Evolutionary conservation across 2,888 invertebrate species (phyloP).

Genomic region (Crioceris asparagi): DNA sequence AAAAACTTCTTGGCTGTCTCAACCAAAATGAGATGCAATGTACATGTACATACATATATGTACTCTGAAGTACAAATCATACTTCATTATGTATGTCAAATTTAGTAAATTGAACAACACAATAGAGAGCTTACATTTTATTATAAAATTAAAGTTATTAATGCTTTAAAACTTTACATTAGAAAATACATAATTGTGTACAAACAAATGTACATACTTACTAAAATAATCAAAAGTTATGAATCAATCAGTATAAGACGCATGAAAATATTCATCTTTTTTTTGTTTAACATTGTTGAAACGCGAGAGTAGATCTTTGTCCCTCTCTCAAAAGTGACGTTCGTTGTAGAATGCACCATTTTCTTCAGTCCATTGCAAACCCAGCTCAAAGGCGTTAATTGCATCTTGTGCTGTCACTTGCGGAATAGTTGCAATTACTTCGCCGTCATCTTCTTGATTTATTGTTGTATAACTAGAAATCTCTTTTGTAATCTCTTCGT

Average conservation of each 20-base stretch:
- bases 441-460: slow-evolving; percentile 25
- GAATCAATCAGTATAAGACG: not conserved
- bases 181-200: not conserved
- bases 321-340: too few relatives aligned
- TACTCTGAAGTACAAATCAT: not conserved
- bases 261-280: not conserved
- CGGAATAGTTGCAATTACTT: slow-evolving; percentile 18
- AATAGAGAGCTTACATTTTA: slow-evolving; percentile 1
- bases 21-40: too few relatives aligned
- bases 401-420: slow-evolving; percentile 17
- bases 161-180: not conserved
- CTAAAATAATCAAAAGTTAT: not conserved
- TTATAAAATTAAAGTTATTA: slow-evolving; percentile 1
- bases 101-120: slow-evolving; percentile 1
- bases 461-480: slow-evolving; percentile 23
- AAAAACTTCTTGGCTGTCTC: too few relatives aligned
- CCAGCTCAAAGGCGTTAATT: not conserved
- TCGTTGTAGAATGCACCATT: not conserved
- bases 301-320: slow-evolving; percentile 1
- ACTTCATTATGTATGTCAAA: not conserved
- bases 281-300: slow-evolving; percentile 1
- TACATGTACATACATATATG: too few relatives aligned
- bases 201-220: slow-evolving; percentile 2
- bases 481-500: slow-evolving; percentile 21
- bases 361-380: not conserved